Percentiles rank a stretch among this genome's conserved stretches.
Conservation (phyloP, 2,797 vertebrate species). For the Epinephelus awoara region DNA sequence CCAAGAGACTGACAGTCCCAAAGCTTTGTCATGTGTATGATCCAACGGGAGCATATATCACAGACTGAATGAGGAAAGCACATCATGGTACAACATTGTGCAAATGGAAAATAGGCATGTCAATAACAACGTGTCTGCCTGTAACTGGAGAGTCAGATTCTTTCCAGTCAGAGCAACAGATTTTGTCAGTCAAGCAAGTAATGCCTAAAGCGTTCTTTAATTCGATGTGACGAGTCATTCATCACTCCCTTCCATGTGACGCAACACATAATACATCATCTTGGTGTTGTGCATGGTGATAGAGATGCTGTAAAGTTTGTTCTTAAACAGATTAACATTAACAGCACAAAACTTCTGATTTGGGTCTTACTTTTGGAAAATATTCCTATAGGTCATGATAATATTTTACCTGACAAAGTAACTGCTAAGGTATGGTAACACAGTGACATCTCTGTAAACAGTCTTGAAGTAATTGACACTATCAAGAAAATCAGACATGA, state of each 20-base stretch:
- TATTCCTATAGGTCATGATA: too few relatives aligned
- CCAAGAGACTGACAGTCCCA: conserved; percentile 6
- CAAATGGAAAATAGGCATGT: background rate
- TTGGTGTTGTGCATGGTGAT: background rate
- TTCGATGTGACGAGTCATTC: background rate
- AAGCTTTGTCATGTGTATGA: conserved; percentile 4
- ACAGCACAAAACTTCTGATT: background rate
- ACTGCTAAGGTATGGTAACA: too few relatives aligned
- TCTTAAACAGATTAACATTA: background rate
- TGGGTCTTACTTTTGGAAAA: background rate
- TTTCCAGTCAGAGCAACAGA: background rate
- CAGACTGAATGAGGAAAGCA: conserved; percentile 10
- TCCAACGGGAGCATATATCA: conserved; percentile 6
- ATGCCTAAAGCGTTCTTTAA: background rate
- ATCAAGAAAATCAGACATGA: too few relatives aligned
- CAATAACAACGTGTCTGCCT: background rate
- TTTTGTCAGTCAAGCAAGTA: background rate
- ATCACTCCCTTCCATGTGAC: background rate
- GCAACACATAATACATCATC: background rate
- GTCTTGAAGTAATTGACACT: too few relatives aligned
- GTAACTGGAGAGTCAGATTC: background rate
- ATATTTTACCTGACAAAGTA: too few relatives aligned
- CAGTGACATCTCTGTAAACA: too few relatives aligned
- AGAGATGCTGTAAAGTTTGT: background rate
- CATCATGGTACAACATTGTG: background rate